Conservation (phyloP, 2,888 invertebrate genomes). For the Rambutsinella grinnellia region DNA sequence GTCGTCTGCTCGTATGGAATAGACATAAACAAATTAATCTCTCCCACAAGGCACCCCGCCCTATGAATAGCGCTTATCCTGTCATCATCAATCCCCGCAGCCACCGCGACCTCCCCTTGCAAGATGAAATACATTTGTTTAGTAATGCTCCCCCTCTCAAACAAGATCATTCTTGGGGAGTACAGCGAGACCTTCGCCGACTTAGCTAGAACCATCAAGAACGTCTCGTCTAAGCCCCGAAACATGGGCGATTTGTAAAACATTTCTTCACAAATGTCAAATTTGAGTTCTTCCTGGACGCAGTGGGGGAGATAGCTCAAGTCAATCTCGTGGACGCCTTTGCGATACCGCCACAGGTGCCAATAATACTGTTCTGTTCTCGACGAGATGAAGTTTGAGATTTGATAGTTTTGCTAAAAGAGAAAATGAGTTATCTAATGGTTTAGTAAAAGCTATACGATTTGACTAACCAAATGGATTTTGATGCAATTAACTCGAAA, state of each 20-base stretch:
- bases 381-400: conserved; percentile 44
- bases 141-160: conserved; percentile 49
- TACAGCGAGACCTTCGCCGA: conserved; percentile 49
- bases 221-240: conserved; percentile 57
- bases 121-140: conserved; percentile 60
- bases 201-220: conserved; percentile 51
- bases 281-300: conserved; percentile 37
- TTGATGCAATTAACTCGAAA: conserved; percentile 52
- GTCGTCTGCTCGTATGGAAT: conserved; percentile 58
- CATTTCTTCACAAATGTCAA: conserved; percentile 62
- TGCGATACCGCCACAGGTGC: conserved; percentile 59
- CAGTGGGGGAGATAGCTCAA: conserved; percentile 39
- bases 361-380: conserved; percentile 56
- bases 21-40: conserved; percentile 57
- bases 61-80: conserved; percentile 50
- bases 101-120: conserved; percentile 59
- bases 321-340: conserved; percentile 48
- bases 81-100: conserved; percentile 44
- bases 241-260: conserved; percentile 62
- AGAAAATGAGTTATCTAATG: neutral
- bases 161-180: conserved; percentile 60
- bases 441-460: conserved; percentile 1
- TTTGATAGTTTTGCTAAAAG: conserved; percentile 39
- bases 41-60: conserved; percentile 60
- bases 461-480: conserved; percentile 38